Conservation (phyloP, 2,113 vertebrate genomes). For the Amazona vittata region DNA sequence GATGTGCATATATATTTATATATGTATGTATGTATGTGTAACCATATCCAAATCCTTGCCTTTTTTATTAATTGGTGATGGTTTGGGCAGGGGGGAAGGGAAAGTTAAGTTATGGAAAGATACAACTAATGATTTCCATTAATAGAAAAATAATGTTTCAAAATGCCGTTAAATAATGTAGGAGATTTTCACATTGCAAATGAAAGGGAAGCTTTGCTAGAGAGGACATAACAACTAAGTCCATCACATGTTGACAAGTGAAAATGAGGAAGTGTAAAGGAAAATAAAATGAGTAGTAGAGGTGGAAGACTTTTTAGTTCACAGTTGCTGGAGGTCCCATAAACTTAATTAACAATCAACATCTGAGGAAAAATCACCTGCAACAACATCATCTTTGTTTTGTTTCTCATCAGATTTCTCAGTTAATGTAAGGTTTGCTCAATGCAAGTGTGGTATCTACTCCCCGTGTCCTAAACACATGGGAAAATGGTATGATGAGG, state of each 20-base stretch:
- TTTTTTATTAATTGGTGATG: background rate
- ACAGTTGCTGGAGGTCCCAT: conserved; percentile 34
- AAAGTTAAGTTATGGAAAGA: background rate
- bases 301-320: conserved; percentile 60
- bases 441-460: background rate
- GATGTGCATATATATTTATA: background rate
- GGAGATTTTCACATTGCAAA: conserved; percentile 58
- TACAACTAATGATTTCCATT: conserved; percentile 6
- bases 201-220: conserved; percentile 34
- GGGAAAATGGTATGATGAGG: background rate
- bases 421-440: background rate
- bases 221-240: conserved; percentile 54
- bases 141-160: conserved; percentile 37
- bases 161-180: conserved; percentile 30
- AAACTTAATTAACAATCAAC: conserved; percentile 65
- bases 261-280: conserved; percentile 68
- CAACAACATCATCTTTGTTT: conserved; percentile 8
- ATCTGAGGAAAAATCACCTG: conserved; percentile 43
- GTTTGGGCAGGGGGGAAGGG: background rate
- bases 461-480: background rate
- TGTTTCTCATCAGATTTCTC: background rate
- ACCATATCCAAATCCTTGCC: background rate
- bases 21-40: background rate
- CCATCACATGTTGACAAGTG: conserved; percentile 69
- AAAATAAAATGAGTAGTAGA: conserved; percentile 55